Conservation (phyloP, 2,113 vertebrate genomes). For the Pelmatolapia mariae region DNA sequence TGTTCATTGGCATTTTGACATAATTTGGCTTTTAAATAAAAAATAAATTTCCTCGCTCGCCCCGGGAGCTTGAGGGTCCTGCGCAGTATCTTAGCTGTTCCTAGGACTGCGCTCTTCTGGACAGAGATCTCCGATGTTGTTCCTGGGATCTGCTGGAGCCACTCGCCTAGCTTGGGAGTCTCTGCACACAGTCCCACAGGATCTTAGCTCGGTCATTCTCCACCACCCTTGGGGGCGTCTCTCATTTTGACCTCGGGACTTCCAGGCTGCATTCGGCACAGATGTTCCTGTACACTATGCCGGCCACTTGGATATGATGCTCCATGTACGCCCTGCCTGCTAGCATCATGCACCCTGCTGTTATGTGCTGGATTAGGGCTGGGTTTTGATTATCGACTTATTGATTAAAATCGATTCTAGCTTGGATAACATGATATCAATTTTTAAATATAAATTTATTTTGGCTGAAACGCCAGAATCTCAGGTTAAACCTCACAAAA, state of each 20-base stretch:
- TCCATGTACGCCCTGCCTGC: background rate
- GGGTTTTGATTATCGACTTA: rapidly evolving
- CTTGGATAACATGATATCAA: no score
- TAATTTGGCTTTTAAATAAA: background rate
- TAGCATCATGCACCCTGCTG: background rate
- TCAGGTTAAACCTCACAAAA: no score
- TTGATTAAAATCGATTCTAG: no score
- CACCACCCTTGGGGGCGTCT: background rate
- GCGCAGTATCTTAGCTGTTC: rapidly evolving
- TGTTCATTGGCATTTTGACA: background rate
- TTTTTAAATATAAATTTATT: no score
- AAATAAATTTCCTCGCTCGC: rapidly evolving
- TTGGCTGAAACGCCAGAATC: no score
- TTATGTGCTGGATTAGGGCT: background rate
- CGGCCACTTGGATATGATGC: background rate
- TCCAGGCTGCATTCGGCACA: background rate
- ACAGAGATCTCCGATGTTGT: background rate
- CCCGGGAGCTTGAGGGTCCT: rapidly evolving
- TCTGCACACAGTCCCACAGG: background rate
- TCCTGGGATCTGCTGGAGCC: background rate
- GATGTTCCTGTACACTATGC: rapidly evolving
- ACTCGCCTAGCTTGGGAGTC: rapidly evolving
- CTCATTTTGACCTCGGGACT: background rate
- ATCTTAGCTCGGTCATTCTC: background rate
- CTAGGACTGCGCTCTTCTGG: background rate